phyloP scores from a whole-genome alignment of 2,113 vertebrate species.

The Motacilla tschutschensis region DNA sequence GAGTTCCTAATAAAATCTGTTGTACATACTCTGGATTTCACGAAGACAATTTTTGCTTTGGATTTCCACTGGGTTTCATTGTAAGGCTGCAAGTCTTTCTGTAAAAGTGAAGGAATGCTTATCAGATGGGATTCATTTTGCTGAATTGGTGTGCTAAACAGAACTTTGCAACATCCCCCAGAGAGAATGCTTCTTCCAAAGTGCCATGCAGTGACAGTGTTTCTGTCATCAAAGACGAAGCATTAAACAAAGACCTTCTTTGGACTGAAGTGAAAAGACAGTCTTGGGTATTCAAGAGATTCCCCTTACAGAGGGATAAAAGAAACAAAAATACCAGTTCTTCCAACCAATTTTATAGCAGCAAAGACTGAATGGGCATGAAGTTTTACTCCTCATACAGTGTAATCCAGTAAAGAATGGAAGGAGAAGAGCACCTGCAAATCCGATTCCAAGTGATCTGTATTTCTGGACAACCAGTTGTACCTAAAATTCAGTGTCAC shows the following conservation, averaged over 20 bases:
- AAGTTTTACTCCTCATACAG: neutral
- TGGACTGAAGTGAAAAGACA: neutral
- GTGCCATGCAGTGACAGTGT: neutral
- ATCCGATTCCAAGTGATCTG: neutral
- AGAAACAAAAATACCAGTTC: neutral
- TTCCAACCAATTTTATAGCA: neutral
- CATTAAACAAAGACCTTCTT: neutral
- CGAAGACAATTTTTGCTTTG: neutral
- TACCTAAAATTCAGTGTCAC: neutral
- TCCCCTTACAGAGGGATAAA: neutral
- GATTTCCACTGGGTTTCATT: neutral
- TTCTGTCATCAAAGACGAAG: neutral
- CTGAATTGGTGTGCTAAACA: neutral
- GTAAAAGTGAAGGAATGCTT: neutral
- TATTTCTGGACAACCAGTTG: neutral
- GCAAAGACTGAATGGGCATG: neutral
- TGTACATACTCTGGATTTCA: neutral
- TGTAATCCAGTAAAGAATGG: neutral
- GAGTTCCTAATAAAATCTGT: neutral
- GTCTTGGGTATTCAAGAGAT: neutral
- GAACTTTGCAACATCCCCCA: neutral
- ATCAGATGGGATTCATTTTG: neutral
- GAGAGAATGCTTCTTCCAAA: neutral
- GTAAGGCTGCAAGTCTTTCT: neutral
- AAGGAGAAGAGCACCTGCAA: neutral